Evolutionary conservation across 2,888 invertebrate species (phyloP), one percentile per base, ranked within the genome.

Genomic region (Machimus atricapillus): DNA sequence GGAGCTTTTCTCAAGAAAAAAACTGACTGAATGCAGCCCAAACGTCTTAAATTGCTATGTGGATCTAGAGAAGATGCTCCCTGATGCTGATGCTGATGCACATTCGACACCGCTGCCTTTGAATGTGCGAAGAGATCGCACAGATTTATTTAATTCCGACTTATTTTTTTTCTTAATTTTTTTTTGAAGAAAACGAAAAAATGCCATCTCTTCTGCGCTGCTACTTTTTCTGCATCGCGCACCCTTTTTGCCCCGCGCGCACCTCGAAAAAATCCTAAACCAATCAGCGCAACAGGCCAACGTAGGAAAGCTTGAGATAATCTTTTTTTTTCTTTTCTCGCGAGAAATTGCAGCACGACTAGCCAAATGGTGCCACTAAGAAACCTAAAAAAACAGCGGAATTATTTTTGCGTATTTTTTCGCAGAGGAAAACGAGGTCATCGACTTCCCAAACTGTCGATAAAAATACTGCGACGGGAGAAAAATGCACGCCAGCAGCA

Each of bases 391-490:
- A 66, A 58, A 27, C 34, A 52, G n/a, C 52, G 34, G 82, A 82
- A 82, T 82, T 82, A 82, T 82, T 82, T 82, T 82, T 82, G 82
- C 58, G 82, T 82, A 34, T 52, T 66, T 82, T 82, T 82, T 82
- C 82, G 82, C 52, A 58, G 66, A 82, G 66, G 82, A 82, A 79
- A 82, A 82, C 82, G 82, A 77, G 86, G 86, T 86, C 86, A 86
- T 52, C 77, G 86, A 86, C 86, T 74, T 46, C 86, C 86, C 77
- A 86, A 86, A 77, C 86, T 52, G 86, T n/a, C 86, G 86, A 86
- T 86, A 86, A 86, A 86, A 86, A 86, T 82, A 86, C 56, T 77
- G 86, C 86, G 77, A 43, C 56, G 76, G 56, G 86, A 77, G 86
- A 86, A 77, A 77, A 86, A 85, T 74, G 74, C 74, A 74, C 85